Evolutionary conservation across 2,888 invertebrate species (phyloP).

Genomic region (Dugesia japonica): DNA sequence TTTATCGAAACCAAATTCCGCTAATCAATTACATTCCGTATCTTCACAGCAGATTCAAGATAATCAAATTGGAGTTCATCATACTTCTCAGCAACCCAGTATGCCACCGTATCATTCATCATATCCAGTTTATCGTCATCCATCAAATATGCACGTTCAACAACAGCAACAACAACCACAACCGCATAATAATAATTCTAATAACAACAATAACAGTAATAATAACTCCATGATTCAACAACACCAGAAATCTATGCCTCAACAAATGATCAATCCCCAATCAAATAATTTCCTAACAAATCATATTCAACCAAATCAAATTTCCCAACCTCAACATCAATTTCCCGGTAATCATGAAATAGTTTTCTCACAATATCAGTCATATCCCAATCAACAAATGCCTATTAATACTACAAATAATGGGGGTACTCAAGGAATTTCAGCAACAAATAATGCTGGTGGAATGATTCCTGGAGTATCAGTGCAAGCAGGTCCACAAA

Average conservation of each 20-base stretch:
- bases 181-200: neutral
- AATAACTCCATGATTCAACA: neutral
- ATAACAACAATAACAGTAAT: neutral
- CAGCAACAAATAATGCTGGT: neutral
- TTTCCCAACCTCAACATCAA: neutral
- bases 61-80: neutral
- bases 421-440: neutral
- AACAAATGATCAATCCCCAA: neutral
- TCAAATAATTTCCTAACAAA: neutral
- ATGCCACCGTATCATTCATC: neutral
- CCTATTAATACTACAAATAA: slow-evolving; percentile 10
- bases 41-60: neutral
- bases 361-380: neutral
- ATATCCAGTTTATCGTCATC: neutral
- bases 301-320: slow-evolving; percentile 15
- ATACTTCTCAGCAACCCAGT: neutral
- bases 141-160: slow-evolving; percentile 20
- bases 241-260: neutral
- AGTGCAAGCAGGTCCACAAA: neutral
- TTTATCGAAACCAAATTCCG: neutral
- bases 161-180: slow-evolving; percentile 22
- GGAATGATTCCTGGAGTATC: neutral
- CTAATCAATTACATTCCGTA: slow-evolving; percentile 12
- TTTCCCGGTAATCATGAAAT: neutral
- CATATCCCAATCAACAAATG: slow-evolving; percentile 2